Evolutionary conservation across 2,113 vertebrate genomes (phyloP), one percentile per base, ranked within the genome.

Genomic region (Cavia porcellus): DNA sequence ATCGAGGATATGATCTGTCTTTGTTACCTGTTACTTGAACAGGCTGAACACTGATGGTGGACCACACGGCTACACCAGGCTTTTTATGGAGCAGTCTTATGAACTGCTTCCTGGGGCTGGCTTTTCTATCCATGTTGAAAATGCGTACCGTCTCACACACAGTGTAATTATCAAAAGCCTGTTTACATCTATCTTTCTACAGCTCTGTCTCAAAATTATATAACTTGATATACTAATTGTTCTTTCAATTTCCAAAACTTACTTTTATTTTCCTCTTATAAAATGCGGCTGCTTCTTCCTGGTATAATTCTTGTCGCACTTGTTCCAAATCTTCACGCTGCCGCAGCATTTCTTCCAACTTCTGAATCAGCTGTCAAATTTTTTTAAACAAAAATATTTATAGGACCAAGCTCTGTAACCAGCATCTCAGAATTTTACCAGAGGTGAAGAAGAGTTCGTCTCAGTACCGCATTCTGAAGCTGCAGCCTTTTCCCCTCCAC

Each of bases 271-370:
- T 99, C 95, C 96, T 98, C 90, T 98, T 98, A 52, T 96, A 97
- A 7, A 97, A 94, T 64, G 99, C 99, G 0, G 98, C 99, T 90
- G 99, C 99, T 93, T 99, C 99, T 97, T 99, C 99, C 86, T 99
- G 96, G 62, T 98, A 99, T 72, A 99, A 98, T 95, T 99, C 99
- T 87, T 99, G 98, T 10, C 98, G 98, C 66, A 99, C 95, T 42
- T 98, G 98, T 79, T 99, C 99, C 96, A 99, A 97, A 86, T 99
- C 99, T 38, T 99, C 99, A 64, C 97, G 99, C 61, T 99, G 98
- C 96, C 94, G 98, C 70, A 97, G 94, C 82, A 99, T 98, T 86
- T 96, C 98, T 82, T 99, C 98, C 22, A 99, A 98, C 90, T 98
- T 98, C 82, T 99, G 97, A 30, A 98, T 97, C 72, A 99, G 93